These are phyloP conservation scores for Halcyon senegalensis DNA, from an alignment of 2,113 vertebrate species.

Conservation along the genomic window DNA sequence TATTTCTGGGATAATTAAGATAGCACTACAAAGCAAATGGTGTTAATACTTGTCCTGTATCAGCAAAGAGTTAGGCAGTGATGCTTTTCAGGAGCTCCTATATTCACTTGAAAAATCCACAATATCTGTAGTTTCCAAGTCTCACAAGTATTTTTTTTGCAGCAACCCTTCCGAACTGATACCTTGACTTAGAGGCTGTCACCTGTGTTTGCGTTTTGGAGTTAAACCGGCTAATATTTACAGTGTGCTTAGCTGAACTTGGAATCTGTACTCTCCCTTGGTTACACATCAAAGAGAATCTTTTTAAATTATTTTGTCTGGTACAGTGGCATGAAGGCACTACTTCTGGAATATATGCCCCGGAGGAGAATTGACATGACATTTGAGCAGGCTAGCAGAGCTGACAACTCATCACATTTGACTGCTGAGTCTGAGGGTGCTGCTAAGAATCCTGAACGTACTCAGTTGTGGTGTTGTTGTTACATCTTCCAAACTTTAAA, in stretches of 20 bases:
- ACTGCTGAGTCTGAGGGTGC: not conserved
- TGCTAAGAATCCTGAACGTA: not conserved
- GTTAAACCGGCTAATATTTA: conserved; percentile 4
- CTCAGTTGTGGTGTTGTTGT: not conserved
- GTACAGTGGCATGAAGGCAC: not conserved
- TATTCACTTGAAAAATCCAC: not conserved
- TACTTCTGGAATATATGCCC: not conserved
- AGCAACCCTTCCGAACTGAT: not conserved
- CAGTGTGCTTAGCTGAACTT: not conserved
- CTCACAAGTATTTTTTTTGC: not conserved
- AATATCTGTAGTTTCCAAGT: not conserved
- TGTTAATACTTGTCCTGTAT: not conserved
- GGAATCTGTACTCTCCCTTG: not conserved
- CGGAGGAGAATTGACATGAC: not conserved
- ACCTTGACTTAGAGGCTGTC: not conserved
- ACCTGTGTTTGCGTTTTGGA: not conserved
- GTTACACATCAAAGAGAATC: not conserved
- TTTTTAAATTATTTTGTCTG: not conserved
- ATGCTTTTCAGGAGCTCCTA: not conserved
- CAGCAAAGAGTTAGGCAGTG: not conserved
- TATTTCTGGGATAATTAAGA: not conserved
- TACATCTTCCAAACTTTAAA: not conserved
- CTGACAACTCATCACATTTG: not conserved
- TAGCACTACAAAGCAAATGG: not conserved
- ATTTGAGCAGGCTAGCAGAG: fast-evolving